Conservation (phyloP, 1,140 invertebrate genomes). For the Apis laboriosa region DNA sequence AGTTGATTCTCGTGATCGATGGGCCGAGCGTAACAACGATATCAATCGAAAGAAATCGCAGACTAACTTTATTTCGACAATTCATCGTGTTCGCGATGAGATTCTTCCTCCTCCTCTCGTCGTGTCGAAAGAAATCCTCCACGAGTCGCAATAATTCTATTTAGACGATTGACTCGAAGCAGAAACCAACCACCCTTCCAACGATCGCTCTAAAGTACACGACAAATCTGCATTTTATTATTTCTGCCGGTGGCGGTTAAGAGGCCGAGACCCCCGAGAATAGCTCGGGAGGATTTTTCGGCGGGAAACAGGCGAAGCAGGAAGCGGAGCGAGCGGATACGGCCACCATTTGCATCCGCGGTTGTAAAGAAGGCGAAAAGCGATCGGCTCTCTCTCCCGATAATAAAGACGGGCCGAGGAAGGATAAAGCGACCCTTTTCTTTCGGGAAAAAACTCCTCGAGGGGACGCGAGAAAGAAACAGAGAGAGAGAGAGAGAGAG, state of each 20-base stretch:
- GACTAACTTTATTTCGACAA: too few relatives aligned
- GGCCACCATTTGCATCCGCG: conserved; percentile 75
- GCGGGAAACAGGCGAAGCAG: conserved; percentile 36
- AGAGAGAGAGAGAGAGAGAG: conserved; percentile 55
- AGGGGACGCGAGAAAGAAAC: conserved; percentile 43
- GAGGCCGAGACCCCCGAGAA: conserved; percentile 9
- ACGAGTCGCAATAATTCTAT: too few relatives aligned
- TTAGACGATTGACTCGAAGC: background rate
- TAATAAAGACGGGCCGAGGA: conserved; percentile 66
- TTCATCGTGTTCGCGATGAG: background rate
- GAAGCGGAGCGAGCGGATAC: conserved; percentile 73
- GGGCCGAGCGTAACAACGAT: too few relatives aligned
- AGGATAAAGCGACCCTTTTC: conserved; percentile 58
- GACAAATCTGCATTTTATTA: conserved; percentile 77
- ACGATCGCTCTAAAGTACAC: conserved; percentile 24
- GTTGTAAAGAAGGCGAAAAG: conserved; percentile 74
- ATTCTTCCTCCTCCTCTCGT: background rate
- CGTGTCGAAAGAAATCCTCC: too few relatives aligned
- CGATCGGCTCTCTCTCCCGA: conserved; percentile 65
- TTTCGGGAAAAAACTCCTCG: conserved; percentile 24
- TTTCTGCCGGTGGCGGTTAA: conserved; percentile 74
- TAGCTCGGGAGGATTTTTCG: conserved; percentile 32
- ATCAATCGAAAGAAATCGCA: too few relatives aligned
- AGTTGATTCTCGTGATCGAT: background rate
- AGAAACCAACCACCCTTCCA: background rate